Evolutionary conservation across 1,140 invertebrate genomes (phyloP).

Genomic region (Hyles euphorbiae): DNA sequence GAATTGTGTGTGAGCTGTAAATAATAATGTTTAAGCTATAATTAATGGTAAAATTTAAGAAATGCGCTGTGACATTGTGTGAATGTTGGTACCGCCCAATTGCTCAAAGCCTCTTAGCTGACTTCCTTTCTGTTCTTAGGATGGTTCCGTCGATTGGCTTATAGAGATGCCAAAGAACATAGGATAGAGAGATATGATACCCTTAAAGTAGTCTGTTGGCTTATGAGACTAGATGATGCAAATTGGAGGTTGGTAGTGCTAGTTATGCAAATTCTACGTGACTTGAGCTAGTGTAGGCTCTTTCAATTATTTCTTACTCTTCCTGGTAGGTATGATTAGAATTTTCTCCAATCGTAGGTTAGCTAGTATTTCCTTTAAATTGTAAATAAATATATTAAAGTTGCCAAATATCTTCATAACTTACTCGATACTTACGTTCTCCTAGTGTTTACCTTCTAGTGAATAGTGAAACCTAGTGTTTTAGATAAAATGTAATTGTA

Average conservation of each 20-base stretch:
- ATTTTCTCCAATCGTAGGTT: too few relatives aligned
- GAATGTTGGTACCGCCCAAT: slow-evolving; percentile 34
- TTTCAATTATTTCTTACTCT: too few relatives aligned
- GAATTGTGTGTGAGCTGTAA: slow-evolving; percentile 46
- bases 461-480: slow-evolving; percentile 46
- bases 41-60: slow-evolving; percentile 33
- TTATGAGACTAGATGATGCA: too few relatives aligned
- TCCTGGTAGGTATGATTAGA: too few relatives aligned
- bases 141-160: background rate
- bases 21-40: slow-evolving; percentile 38
- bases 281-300: too few relatives aligned
- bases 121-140: slow-evolving; percentile 2
- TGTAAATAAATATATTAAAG: slow-evolving; percentile 6
- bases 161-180: too few relatives aligned
- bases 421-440: background rate
- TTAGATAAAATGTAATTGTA: slow-evolving; percentile 48
- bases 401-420: slow-evolving; percentile 52
- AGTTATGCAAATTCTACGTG: too few relatives aligned
- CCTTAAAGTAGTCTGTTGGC: too few relatives aligned
- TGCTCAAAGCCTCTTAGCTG: slow-evolving; percentile 36
- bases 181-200: too few relatives aligned
- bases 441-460: slow-evolving; percentile 43
- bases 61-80: slow-evolving; percentile 55
- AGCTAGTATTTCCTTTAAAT: background rate
- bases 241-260: too few relatives aligned